These are phyloP conservation scores for Megaceryle alcyon DNA, from an alignment of 2,797 vertebrate genomes.

Conservation along the genomic window DNA sequence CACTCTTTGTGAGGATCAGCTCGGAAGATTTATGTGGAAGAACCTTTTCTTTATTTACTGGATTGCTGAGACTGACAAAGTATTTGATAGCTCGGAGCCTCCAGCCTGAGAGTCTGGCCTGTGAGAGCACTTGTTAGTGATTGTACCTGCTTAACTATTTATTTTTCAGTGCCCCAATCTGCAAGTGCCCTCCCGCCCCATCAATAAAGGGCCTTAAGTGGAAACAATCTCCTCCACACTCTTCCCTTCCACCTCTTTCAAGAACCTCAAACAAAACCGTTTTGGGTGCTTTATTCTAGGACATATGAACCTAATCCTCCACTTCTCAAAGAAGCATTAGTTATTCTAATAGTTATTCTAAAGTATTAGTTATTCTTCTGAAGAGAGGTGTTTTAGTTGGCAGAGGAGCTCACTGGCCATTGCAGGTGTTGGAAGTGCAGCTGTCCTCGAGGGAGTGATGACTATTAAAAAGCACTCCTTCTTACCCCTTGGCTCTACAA, in stretches of 20 bases:
- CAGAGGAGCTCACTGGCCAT: background rate
- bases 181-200: background rate
- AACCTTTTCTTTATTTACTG: conserved; percentile 31
- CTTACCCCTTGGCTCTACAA: background rate
- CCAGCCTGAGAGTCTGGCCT: background rate
- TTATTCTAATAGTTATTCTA: background rate
- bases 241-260: background rate
- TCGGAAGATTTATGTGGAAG: conserved; percentile 44
- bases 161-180: background rate
- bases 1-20: conserved; percentile 31
- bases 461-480: background rate
- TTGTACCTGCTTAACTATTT: background rate
- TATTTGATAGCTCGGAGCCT: background rate
- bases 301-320: background rate
- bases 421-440: conserved; percentile 19
- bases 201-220: background rate
- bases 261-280: background rate
- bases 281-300: background rate
- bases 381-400: conserved; percentile 8
- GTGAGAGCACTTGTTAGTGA: background rate
- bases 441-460: background rate
- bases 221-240: background rate
- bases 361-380: conserved; percentile 1
- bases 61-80: conserved; percentile 9
- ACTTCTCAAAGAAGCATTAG: background rate